Evolutionary conservation across 2,797 vertebrate species (phyloP).

Genomic region (Tamandua tetradactyla): DNA sequence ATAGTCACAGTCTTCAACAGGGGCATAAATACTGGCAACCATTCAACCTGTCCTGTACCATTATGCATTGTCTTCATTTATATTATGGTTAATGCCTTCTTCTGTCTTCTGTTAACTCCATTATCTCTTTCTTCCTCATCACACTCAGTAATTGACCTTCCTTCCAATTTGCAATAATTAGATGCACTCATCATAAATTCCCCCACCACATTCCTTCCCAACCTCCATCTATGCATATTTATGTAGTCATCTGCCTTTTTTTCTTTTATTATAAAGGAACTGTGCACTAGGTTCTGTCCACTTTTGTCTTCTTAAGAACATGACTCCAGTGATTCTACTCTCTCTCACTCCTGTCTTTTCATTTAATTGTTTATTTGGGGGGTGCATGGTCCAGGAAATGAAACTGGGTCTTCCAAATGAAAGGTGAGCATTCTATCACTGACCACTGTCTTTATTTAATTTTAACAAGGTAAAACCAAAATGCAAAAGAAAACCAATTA

Average conservation of each 20-base stretch:
- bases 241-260: too few relatives aligned
- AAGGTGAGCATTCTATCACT: too few relatives aligned
- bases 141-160: background rate
- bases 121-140: background rate
- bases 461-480: background rate
- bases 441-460: background rate
- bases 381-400: too few relatives aligned
- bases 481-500: background rate
- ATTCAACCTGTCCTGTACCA: background rate
- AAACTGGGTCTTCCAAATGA: too few relatives aligned
- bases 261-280: background rate
- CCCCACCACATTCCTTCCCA: fast-evolving
- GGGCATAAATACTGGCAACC: background rate
- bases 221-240: background rate
- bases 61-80: background rate
- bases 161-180: background rate
- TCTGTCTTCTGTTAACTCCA: background rate
- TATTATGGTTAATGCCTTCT: background rate
- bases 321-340: background rate
- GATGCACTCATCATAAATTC: background rate
- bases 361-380: too few relatives aligned
- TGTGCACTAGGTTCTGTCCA: too few relatives aligned
- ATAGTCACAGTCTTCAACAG: background rate
- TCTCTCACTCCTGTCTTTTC: background rate
- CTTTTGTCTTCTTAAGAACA: background rate